These are phyloP conservation scores for Gorsachius goisagi DNA, from an alignment of 2,113 vertebrate genomes.

Conservation along the genomic window DNA sequence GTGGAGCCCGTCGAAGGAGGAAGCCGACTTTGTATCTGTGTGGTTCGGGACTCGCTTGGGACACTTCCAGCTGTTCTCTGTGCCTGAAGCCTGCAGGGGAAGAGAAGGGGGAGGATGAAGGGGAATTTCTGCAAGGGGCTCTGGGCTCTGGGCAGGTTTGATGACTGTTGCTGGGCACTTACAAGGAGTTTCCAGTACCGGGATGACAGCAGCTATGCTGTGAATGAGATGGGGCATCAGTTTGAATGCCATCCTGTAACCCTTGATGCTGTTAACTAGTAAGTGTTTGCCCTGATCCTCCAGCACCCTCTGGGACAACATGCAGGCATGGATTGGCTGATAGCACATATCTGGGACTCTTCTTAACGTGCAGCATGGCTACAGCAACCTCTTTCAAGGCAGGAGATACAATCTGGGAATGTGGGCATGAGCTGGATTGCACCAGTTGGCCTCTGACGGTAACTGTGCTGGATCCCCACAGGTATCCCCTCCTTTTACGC, in stretches of 20 bases:
- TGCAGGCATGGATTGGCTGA: rapidly evolving
- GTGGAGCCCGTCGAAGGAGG: conserved; percentile 49
- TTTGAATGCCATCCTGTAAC: not conserved
- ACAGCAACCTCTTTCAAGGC: not conserved
- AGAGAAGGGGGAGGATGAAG: not conserved
- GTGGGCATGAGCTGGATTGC: not conserved
- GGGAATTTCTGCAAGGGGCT: not conserved
- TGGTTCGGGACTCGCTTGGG: conserved; percentile 55
- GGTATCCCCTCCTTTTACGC: not conserved
- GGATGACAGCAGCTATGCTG: not conserved
- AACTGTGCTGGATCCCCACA: not conserved
- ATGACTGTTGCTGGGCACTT: not conserved
- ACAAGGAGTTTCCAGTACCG: not conserved
- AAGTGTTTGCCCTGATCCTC: not conserved
- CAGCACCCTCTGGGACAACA: not conserved
- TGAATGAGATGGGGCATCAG: not conserved
- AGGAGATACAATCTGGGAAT: not conserved
- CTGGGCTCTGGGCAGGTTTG: not conserved
- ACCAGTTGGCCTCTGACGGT: not conserved
- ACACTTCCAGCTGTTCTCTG: conserved; percentile 65
- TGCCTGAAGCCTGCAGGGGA: conserved; percentile 73
- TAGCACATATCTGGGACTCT: not conserved
- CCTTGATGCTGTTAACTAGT: not conserved
- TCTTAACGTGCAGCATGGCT: not conserved
- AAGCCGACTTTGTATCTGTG: conserved; percentile 44